Evolutionary conservation across 2,888 invertebrate genomes (phyloP), one percentile per base, ranked within the genome.

Genomic region (Rhamphomyia laevipes): DNA sequence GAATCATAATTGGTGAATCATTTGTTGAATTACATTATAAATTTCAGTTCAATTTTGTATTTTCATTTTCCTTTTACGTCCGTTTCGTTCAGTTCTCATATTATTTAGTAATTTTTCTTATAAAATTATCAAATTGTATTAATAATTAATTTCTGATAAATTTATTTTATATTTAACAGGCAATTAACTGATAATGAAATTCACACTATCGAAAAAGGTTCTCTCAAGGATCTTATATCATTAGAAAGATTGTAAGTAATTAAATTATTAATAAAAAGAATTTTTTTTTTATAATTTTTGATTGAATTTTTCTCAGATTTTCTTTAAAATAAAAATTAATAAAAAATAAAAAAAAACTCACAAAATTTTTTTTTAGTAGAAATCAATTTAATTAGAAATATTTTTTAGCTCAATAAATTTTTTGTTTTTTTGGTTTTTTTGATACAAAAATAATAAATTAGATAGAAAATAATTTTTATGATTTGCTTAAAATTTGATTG

Each of bases 161-260:
- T 27, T 27, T 7, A 7, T 27, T 27, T 27, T 27, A 27, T 58
- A 57, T 59, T 61, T 59, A 63, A 68, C 76, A 92, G 91, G 65
- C 89, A 89, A 77, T 73, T 92, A 58, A 83, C 86, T 56, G 87
- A 88, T 69, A 92, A 92, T 72, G 82, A 86, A 66, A 87, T 92
- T 54, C 85, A 86, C 68, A 86, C 86, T 17, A 85, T 92, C 58
- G 90, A 92, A 68, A 78, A 83, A 58, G 89, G 87, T 61, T 84
- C 89, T 10, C 89, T 92, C 67, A 79, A 85, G 60, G 89, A 91
- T 68, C 75, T 91, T 52, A 78, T 80, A 57, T 77, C 78, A 45
- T 74, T 92, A 64, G 90, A 91, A 70, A 75, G 89, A 74, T 73
- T 92, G 84, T 89, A 75, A 87, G 88, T 42, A 21, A n/a, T n/a